Conservation (phyloP, 2,888 invertebrate genomes). For the Phaonia tiefii region DNA sequence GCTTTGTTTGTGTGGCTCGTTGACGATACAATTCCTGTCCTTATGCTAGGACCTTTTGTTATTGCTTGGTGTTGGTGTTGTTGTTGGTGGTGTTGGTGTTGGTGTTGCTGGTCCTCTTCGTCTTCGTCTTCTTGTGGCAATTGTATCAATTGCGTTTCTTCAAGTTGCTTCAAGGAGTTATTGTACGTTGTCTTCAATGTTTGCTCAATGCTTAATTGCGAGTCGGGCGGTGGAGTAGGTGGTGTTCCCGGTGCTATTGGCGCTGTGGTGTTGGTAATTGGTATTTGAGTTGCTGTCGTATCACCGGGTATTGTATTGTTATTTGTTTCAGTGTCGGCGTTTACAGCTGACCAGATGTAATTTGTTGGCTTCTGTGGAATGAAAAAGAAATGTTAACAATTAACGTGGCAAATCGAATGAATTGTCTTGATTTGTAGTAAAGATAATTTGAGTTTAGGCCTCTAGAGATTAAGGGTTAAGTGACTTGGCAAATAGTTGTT, state of each 20-base stretch:
- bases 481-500: constrained; percentile 3
- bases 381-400: constrained; percentile 15
- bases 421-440: constrained; percentile 8
- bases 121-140: constrained; percentile 17
- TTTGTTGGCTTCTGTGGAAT: constrained; percentile 86
- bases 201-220: constrained; percentile 52
- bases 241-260: constrained; percentile 69
- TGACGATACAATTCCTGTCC: constrained; percentile 62
- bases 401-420: background rate
- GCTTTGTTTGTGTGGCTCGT: constrained; percentile 43
- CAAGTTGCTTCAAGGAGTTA: constrained; percentile 49
- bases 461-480: constrained; percentile 3
- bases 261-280: constrained; percentile 63
- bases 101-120: constrained; percentile 46
- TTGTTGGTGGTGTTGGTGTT: constrained; percentile 22
- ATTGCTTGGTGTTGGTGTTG: constrained; percentile 35
- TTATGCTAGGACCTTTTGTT: constrained; percentile 64
- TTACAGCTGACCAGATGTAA: constrained; percentile 82
- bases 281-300: constrained; percentile 24
- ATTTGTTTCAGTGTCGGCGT: constrained; percentile 65
- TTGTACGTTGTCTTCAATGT: constrained; percentile 39
- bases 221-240: constrained; percentile 69
- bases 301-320: constrained; percentile 47
- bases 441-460: background rate
- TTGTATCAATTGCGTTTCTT: constrained; percentile 52